These are phyloP conservation scores for Misgurnus mizolepis DNA, from an alignment of 2,113 vertebrate species.

Conservation along the genomic window DNA sequence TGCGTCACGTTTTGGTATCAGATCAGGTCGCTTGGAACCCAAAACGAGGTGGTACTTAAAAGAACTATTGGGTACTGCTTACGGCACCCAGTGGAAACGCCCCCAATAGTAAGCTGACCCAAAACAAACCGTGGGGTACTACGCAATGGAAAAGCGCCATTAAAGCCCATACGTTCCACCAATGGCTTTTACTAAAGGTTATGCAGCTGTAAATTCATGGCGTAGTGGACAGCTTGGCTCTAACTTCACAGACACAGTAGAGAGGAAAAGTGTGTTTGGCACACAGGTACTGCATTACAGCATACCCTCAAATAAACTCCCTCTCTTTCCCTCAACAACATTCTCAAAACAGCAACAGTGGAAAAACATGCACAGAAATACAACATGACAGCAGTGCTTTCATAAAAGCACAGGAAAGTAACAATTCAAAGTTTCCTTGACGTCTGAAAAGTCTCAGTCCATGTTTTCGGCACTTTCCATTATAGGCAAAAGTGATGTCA, in stretches of 20 bases:
- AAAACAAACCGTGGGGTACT: too few species aligned
- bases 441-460: slow-evolving; percentile 47
- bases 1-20: too few species aligned
- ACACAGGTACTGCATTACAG: slow-evolving; percentile 44
- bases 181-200: not conserved
- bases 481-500: slow-evolving; percentile 75
- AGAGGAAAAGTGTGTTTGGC: slow-evolving; percentile 47
- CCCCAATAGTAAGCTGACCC: too few species aligned
- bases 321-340: slow-evolving; percentile 33
- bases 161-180: not conserved
- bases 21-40: too few species aligned
- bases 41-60: too few species aligned
- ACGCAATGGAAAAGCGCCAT: too few species aligned
- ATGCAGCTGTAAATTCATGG: not conserved
- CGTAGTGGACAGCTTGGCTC: slow-evolving; percentile 13
- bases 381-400: slow-evolving; percentile 43
- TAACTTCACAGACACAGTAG: slow-evolving; percentile 29
- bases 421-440: slow-evolving; percentile 52
- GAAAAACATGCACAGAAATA: slow-evolving; percentile 49
- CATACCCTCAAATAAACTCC: slow-evolving; percentile 69
- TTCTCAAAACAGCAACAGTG: slow-evolving; percentile 62
- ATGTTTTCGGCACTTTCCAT: slow-evolving; percentile 62
- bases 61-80: too few species aligned
- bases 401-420: slow-evolving; percentile 40
- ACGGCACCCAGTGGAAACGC: too few species aligned